Percentiles rank a stretch among this genome's conserved stretches.
Evolutionary conservation across 1,140 invertebrate genomes (phyloP).

Genomic region (Aphaenogaster ashmeadi): DNA sequence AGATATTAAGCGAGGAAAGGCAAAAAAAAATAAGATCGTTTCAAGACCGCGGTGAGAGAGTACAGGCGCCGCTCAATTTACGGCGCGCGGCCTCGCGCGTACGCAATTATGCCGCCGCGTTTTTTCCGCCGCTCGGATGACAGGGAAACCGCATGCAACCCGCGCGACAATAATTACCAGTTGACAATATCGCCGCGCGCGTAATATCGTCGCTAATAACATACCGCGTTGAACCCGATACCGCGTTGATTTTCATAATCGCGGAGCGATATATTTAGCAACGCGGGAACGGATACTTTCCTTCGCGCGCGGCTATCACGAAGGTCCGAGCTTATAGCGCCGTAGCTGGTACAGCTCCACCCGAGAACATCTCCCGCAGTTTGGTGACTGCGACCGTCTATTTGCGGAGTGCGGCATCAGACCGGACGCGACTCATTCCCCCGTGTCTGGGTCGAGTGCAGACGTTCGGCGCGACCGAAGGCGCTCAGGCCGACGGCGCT

Average conservation of each 20-base stretch:
- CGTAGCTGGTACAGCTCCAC: not conserved
- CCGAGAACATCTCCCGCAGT: slow-evolving; percentile 34
- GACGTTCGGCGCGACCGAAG: slow-evolving; percentile 54
- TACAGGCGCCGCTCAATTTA: slow-evolving; percentile 42
- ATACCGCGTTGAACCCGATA: slow-evolving; percentile 29
- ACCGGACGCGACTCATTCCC: slow-evolving; percentile 75
- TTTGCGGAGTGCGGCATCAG: slow-evolving; percentile 71
- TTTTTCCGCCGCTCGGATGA: slow-evolving; percentile 8
- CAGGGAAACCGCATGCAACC: not conserved
- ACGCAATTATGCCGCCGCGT: slow-evolving; percentile 27
- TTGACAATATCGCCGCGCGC: slow-evolving; percentile 55
- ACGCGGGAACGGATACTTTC: not conserved
- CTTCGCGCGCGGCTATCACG: not conserved
- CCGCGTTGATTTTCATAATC: slow-evolving; percentile 28
- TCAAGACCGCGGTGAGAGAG: slow-evolving; percentile 8
- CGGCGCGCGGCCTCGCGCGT: not conserved
- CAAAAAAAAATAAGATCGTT: not conserved
- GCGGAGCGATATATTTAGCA: slow-evolving; percentile 32
- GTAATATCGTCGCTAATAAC: slow-evolving; percentile 34
- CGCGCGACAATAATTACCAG: slow-evolving; percentile 55
- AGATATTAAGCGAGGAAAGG: not conserved
- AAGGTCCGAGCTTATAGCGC: not conserved
- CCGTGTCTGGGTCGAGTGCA: slow-evolving; percentile 73
- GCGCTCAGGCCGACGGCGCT: slow-evolving; percentile 16
- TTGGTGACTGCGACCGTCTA: slow-evolving; percentile 70